phyloP scores from a whole-genome alignment of 2,797 vertebrate genomes.

The Eurystomus glaucurus region DNA sequence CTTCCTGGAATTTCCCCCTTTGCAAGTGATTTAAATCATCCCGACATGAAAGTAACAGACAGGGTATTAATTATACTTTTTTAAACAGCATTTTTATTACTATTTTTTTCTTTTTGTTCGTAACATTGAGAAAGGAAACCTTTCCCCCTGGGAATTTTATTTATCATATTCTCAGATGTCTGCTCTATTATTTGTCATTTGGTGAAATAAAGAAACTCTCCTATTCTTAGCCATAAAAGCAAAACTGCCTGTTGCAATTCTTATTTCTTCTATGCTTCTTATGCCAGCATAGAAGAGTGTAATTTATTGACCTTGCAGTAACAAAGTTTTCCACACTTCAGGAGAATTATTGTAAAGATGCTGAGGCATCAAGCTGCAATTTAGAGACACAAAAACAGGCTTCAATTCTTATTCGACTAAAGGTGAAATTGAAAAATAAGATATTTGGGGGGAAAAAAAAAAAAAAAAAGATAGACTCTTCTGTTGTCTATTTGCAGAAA shows the following conservation, averaged over 20 bases:
- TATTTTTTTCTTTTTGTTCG: background rate
- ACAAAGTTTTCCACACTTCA: background rate
- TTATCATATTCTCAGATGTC: background rate
- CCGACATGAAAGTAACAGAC: background rate
- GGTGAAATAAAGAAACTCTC: background rate
- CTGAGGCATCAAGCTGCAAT: background rate
- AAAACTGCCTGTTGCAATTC: background rate
- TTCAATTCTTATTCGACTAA: background rate
- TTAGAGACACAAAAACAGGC: background rate
- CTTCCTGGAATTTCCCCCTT: background rate
- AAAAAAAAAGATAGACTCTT: background rate
- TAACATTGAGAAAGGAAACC: background rate
- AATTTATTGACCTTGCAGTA: background rate
- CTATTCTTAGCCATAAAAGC: background rate
- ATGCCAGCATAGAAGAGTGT: background rate
- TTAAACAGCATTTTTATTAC: background rate
- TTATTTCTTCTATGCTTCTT: background rate
- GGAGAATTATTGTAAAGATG: background rate
- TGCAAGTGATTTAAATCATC: background rate
- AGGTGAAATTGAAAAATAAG: background rate
- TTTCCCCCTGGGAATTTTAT: background rate
- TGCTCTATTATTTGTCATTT: background rate
- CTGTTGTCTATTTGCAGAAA: background rate
- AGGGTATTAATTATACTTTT: background rate
- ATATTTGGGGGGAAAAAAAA: background rate